phyloP scores from a whole-genome alignment of 2,888 invertebrate species.

The Heliconius aoede region DNA sequence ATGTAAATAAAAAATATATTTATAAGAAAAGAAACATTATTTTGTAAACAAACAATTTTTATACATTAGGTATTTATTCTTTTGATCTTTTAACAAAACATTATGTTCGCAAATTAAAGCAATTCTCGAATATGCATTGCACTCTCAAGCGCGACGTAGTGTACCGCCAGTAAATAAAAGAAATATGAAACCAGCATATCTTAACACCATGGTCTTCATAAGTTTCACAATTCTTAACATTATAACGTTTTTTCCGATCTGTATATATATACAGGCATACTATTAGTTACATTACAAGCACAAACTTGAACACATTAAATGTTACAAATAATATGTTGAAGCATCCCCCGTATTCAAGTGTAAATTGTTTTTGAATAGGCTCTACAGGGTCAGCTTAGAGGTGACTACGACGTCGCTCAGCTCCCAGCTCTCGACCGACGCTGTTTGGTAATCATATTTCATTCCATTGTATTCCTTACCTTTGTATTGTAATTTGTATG shows the following conservation, averaged over 20 bases:
- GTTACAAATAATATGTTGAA: neutral
- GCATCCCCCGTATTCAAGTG: conserved; percentile 9
- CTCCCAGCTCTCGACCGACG: neutral
- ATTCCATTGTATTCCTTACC: neutral
- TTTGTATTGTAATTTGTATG: neutral
- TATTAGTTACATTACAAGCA: neutral
- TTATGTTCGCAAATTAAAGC: too few relatives aligned
- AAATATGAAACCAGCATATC: too few relatives aligned
- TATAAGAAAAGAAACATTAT: neutral
- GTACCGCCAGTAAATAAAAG: too few relatives aligned
- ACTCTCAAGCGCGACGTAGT: too few relatives aligned
- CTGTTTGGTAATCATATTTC: conserved; percentile 16
- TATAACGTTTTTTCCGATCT: too few relatives aligned
- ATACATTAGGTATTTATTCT: too few relatives aligned
- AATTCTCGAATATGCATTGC: too few relatives aligned
- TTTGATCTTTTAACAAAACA: too few relatives aligned
- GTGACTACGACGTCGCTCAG: conserved; percentile 16
- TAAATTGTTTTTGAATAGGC: conserved; percentile 42
- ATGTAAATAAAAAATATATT: neutral
- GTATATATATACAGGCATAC: too few relatives aligned
- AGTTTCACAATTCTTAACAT: too few relatives aligned
- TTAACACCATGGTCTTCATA: too few relatives aligned
- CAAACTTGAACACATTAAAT: neutral
- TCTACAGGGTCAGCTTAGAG: conserved; percentile 36
- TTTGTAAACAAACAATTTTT: too few relatives aligned